phyloP scores from a whole-genome alignment of 1,140 invertebrate species.

The Dufourea novaeangliae region DNA sequence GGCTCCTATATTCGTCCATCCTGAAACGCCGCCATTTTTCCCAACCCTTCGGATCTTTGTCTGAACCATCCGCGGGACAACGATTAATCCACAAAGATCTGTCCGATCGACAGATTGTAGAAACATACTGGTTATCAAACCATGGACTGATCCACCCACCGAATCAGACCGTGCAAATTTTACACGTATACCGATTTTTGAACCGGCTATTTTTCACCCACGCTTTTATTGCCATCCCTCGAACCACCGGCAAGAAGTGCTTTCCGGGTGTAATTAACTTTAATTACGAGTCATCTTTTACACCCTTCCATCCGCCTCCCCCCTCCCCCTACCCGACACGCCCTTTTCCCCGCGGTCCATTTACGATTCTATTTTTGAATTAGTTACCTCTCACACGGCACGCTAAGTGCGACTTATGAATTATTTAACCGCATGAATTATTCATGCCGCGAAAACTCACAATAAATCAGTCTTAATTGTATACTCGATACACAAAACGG shows the following conservation, averaged over 20 bases:
- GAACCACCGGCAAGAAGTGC: neutral
- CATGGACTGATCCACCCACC: no score
- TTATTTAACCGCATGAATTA: constrained; percentile 61
- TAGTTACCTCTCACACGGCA: constrained; percentile 51
- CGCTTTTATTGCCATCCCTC: neutral
- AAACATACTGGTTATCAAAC: no score
- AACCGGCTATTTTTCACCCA: neutral
- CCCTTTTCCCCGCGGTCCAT: neutral
- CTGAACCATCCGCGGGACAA: no score
- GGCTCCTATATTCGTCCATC: constrained; percentile 8
- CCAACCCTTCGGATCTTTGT: neutral
- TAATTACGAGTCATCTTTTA: constrained; percentile 52
- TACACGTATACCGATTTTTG: neutral
- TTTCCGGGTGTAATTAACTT: constrained; percentile 53
- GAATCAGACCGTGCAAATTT: neutral
- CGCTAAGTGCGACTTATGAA: constrained; percentile 64
- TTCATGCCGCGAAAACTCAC: constrained; percentile 47
- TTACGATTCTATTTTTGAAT: constrained; percentile 58
- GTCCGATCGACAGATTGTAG: no score
- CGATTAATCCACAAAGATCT: neutral
- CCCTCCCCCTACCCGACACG: neutral
- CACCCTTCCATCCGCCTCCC: neutral
- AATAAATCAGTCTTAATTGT: constrained; percentile 60
- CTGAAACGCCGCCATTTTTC: neutral
- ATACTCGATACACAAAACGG: constrained; percentile 47